Conservation (phyloP, 1,140 invertebrate species). For the Diorhabda sublineata region DNA sequence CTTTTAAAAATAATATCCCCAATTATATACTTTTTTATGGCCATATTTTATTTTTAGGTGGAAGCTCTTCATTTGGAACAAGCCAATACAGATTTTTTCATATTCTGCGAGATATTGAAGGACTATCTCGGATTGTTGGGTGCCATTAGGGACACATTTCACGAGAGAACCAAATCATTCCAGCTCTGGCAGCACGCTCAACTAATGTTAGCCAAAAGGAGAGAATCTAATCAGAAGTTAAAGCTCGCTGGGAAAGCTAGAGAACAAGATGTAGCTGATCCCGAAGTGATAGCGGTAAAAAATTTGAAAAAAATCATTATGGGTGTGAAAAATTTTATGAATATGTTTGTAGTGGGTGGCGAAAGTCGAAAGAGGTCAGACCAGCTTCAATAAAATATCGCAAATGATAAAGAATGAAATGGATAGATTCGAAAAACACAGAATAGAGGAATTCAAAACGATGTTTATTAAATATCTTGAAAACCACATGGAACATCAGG, state of each 20-base stretch:
- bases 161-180: constrained; percentile 95
- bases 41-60: constrained; percentile 50
- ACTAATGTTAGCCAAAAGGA: constrained; percentile 88
- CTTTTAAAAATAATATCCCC: too few species aligned
- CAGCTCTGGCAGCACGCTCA: constrained; percentile 98
- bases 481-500: constrained; percentile 89
- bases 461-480: constrained; percentile 90
- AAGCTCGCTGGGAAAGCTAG: constrained; percentile 80
- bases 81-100: constrained; percentile 91
- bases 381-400: constrained; percentile 96
- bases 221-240: constrained; percentile 88
- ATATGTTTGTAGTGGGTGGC: constrained; percentile 73
- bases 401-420: constrained; percentile 94
- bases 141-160: constrained; percentile 95
- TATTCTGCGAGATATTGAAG: constrained; percentile 88
- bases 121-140: constrained; percentile 93
- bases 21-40: too few species aligned
- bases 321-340: neutral
- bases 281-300: constrained; percentile 86
- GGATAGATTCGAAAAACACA: constrained; percentile 83
- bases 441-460: constrained; percentile 87
- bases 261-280: constrained; percentile 80
- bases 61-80: constrained; percentile 87
- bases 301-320: neutral
- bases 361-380: constrained; percentile 92